These are phyloP conservation scores for Allacma fusca DNA, from an alignment of 2,888 invertebrate genomes.

Conservation along the genomic window DNA sequence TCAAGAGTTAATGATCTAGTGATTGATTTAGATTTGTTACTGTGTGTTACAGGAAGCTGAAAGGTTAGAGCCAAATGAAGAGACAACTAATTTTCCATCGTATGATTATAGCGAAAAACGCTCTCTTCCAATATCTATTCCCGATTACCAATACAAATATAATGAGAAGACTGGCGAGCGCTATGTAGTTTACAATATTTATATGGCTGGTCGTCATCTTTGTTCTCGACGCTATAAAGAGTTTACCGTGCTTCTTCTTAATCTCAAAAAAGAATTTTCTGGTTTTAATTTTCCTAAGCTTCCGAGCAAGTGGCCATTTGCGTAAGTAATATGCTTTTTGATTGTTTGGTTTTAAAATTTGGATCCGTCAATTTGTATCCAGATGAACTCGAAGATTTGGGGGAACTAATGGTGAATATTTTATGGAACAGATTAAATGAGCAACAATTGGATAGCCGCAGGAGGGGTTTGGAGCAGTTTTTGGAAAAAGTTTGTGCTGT, in stretches of 20 bases:
- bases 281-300: conserved; percentile 97
- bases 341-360: too few species aligned
- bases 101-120: conserved; percentile 96
- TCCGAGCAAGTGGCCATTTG: conserved; percentile 95
- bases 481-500: conserved; percentile 98
- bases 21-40: conserved; percentile 27
- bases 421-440: conserved; percentile 75
- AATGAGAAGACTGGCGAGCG: conserved; percentile 87
- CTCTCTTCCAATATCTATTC: conserved; percentile 77
- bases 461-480: conserved; percentile 95
- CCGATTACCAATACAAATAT: conserved; percentile 83
- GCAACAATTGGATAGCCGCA: conserved; percentile 92
- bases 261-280: conserved; percentile 90
- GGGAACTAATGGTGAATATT: too few species aligned
- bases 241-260: conserved; percentile 87
- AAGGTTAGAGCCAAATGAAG: conserved; percentile 83
- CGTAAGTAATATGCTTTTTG: conserved; percentile 9
- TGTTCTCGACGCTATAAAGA: conserved; percentile 96
- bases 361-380: too few species aligned
- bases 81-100: conserved; percentile 78
- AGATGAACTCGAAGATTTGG: too few species aligned
- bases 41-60: conserved; percentile 76
- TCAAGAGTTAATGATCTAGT: conserved; percentile 13
- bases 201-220: conserved; percentile 97
- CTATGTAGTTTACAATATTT: conserved; percentile 95